Evolutionary conservation across 2,797 vertebrate species (phyloP), one percentile per base, ranked within the genome.

Genomic region (Sebastes alutus): DNA sequence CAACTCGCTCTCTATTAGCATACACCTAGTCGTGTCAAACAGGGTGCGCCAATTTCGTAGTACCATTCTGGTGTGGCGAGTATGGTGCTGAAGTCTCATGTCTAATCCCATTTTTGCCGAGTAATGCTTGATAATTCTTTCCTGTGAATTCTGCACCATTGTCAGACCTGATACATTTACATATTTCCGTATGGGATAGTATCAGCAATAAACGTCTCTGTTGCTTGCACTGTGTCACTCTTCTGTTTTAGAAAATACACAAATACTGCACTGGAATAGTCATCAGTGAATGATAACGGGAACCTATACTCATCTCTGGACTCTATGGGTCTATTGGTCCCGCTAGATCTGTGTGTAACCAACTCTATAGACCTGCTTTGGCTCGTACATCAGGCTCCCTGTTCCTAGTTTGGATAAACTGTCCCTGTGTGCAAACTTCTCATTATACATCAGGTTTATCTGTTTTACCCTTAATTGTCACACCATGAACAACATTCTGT

Each of bases 201-300:
- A 11, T 75, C 54, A 18, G 73, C 52, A 4, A 76, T 27, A 18
- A 67, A 75, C 6, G 18, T 69, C 10, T 78, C 33, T 52, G 38
- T 32, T n/a, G 60, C 52, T 33, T 20, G 35, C 2, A 32, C 69
- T 14, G 33, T 60, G 35, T 73, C 62, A 66, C 52, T 74, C 3
- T 74, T 67, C 8, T 52, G 49, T 6, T 61, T 68, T 4, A 68
- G 7, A 27, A 69, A 80, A 13, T 68, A 69, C 14, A 80, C 4
- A 29, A 55, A 69, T 18, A 62, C 46, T 56, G 71, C n/a, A 80
- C 56, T 69, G 22, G 58, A 75, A 46, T 10, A 46, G 30, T 75
- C 56, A 62, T 62, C 29, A 29, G 38, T 61, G 9, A 80, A 69
- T 61, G 42, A 80, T 8, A 62, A 3, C 0, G 32, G 56, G n/a